These are phyloP conservation scores for Stenchaetothrips biformis DNA, from an alignment of 2,888 invertebrate species.

Conservation along the genomic window DNA sequence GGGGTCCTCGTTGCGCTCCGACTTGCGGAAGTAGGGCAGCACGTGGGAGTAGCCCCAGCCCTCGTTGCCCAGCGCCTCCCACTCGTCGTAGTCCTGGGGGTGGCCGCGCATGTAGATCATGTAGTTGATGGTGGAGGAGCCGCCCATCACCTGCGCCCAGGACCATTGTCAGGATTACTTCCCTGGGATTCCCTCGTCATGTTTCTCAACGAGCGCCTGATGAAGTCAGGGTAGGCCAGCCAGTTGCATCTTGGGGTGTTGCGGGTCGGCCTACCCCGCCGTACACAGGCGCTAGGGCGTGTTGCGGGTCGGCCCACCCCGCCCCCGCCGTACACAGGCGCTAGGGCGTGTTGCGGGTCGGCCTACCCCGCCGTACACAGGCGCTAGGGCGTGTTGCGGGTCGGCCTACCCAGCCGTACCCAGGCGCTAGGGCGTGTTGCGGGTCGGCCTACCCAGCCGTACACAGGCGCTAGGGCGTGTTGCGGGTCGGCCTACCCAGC, in stretches of 20 bases:
- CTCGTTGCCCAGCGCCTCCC: constrained; percentile 43
- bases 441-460: too few relatives aligned
- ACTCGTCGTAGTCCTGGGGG: constrained; percentile 45
- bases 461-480: neutral
- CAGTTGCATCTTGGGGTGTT: constrained; percentile 14
- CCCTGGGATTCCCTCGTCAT: too few relatives aligned
- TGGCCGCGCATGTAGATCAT: constrained; percentile 46
- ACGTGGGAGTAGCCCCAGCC: constrained; percentile 62
- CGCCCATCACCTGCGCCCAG: constrained; percentile 41
- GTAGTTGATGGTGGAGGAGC: constrained; percentile 49
- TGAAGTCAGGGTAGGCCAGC: neutral
- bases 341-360: neutral
- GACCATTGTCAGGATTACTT: too few relatives aligned
- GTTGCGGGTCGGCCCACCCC: neutral
- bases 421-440: neutral
- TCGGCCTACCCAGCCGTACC: too few relatives aligned
- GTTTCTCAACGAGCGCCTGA: too few relatives aligned
- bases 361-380: too few relatives aligned
- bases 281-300: neutral
- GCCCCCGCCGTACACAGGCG: too few relatives aligned
- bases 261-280: too few relatives aligned
- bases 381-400: neutral
- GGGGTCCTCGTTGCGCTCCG: constrained; percentile 58
- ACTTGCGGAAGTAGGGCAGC: constrained; percentile 65
- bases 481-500: too few relatives aligned